Evolutionary conservation across 1,140 invertebrate genomes (phyloP).

Genomic region (Drosophila ohnishii): DNA sequence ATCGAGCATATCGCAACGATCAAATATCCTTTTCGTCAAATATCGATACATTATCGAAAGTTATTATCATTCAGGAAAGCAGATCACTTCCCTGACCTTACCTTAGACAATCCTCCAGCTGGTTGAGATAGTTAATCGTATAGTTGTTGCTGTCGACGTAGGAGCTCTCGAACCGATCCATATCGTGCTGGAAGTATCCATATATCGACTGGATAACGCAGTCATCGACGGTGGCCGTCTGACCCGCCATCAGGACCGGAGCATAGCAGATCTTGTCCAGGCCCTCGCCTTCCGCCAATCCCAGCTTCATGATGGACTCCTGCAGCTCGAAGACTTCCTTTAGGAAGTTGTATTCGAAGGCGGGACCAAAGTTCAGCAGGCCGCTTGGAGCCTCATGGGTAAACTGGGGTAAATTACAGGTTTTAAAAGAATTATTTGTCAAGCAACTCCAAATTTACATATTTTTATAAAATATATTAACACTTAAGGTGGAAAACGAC

Average conservation of each 20-base stretch:
- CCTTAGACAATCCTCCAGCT: conserved; percentile 83
- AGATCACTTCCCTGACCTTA: conserved; percentile 41
- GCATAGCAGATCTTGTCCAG: conserved; percentile 93
- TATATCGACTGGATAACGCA: conserved; percentile 92
- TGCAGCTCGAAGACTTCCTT: conserved; percentile 87
- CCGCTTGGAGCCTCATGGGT: conserved; percentile 74
- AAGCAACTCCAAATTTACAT: not conserved
- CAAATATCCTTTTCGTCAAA: not conserved
- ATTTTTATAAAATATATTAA: not conserved
- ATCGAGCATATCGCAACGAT: too few relatives aligned
- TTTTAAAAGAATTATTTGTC: not conserved
- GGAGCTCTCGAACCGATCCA: conserved; percentile 83
- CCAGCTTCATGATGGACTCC: conserved; percentile 85
- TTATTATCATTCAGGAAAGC: not conserved
- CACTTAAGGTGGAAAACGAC: not conserved
- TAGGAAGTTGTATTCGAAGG: conserved; percentile 89
- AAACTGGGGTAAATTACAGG: conserved; percentile 38
- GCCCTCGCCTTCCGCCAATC: conserved; percentile 82
- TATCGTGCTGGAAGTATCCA: conserved; percentile 90
- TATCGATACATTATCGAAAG: not conserved
- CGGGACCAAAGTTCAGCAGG: conserved; percentile 85
- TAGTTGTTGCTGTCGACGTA: conserved; percentile 61
- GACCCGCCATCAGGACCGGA: conserved; percentile 89
- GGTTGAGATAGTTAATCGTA: conserved; percentile 83
- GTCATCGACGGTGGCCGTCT: conserved; percentile 84